Conservation (phyloP, 2,888 invertebrate genomes). For the Platycnemis pennipes region DNA sequence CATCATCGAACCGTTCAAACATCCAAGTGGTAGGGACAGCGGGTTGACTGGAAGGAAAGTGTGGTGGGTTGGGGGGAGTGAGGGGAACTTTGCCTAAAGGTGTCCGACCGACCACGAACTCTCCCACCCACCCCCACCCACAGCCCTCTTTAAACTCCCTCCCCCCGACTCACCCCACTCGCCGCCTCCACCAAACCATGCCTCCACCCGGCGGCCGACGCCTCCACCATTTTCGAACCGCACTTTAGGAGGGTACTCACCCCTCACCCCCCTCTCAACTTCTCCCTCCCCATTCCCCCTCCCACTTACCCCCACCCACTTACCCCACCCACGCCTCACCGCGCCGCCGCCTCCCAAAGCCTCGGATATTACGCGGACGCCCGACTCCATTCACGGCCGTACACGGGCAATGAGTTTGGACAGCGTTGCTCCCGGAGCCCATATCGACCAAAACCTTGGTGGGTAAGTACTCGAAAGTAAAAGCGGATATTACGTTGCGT, state of each 20-base stretch:
- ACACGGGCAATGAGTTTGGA: slow-evolving; percentile 59
- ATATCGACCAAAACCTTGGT: slow-evolving; percentile 47
- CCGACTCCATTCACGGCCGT: slow-evolving; percentile 29
- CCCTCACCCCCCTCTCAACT: neutral
- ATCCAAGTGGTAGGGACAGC: slow-evolving; percentile 12
- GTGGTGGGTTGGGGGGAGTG: neutral
- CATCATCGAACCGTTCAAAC: slow-evolving; percentile 66
- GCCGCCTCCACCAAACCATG: neutral
- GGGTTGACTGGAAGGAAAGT: slow-evolving; percentile 6
- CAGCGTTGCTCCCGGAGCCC: slow-evolving; percentile 43
- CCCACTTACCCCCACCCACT: neutral
- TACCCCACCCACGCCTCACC: neutral
- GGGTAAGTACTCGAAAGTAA: slow-evolving; percentile 54
- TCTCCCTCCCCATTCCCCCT: neutral
- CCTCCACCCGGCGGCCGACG: neutral
- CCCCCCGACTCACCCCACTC: neutral
- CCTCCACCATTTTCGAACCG: neutral
- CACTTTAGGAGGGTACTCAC: neutral
- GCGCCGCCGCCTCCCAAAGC: neutral
- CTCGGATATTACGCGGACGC: slow-evolving; percentile 42
- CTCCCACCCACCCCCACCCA: neutral
- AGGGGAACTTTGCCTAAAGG: slow-evolving; percentile 4
- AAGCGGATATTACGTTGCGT: slow-evolving; percentile 50
- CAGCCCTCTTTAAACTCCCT: neutral
- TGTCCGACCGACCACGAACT: slow-evolving; percentile 26